These are phyloP conservation scores for Thamnophis elegans DNA, from an alignment of 2,797 vertebrate genomes.

Conservation along the genomic window DNA sequence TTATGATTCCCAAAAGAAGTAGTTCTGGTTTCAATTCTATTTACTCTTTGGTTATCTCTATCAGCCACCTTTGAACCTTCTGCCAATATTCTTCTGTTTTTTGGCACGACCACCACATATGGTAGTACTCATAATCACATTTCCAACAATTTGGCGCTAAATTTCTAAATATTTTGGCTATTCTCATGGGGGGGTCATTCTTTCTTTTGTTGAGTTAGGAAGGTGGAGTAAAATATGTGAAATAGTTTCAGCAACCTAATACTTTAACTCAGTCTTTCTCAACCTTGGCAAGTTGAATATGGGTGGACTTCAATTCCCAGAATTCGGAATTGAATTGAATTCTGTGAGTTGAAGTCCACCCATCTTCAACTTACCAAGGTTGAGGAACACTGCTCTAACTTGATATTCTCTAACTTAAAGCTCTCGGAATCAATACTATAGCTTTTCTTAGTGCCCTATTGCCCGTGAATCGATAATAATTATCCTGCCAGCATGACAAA, in stretches of 20 bases:
- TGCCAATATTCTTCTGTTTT: too few relatives aligned
- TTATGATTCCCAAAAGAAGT: too few relatives aligned
- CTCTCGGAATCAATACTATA: not conserved
- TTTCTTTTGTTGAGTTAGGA: conserved; percentile 66
- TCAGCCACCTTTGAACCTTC: too few relatives aligned
- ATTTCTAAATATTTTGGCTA: too few relatives aligned
- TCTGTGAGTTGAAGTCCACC: not conserved
- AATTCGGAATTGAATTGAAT: not conserved
- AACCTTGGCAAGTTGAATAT: not conserved
- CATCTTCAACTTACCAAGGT: not conserved
- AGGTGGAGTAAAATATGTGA: not conserved
- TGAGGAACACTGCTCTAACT: not conserved
- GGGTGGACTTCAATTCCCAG: not conserved
- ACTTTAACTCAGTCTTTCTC: not conserved
- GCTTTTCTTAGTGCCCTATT: not conserved
- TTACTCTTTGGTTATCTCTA: too few relatives aligned
- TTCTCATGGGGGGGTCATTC: not conserved
- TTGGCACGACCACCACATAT: too few relatives aligned
- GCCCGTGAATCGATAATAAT: not conserved
- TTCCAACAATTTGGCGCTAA: too few relatives aligned
- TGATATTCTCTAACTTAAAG: not conserved
- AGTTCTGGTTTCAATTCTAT: too few relatives aligned
- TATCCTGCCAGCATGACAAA: not conserved
- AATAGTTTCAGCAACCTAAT: not conserved
- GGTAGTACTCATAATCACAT: too few relatives aligned